Conservation (phyloP, 2,113 vertebrate species). For the Channa argus region DNA sequence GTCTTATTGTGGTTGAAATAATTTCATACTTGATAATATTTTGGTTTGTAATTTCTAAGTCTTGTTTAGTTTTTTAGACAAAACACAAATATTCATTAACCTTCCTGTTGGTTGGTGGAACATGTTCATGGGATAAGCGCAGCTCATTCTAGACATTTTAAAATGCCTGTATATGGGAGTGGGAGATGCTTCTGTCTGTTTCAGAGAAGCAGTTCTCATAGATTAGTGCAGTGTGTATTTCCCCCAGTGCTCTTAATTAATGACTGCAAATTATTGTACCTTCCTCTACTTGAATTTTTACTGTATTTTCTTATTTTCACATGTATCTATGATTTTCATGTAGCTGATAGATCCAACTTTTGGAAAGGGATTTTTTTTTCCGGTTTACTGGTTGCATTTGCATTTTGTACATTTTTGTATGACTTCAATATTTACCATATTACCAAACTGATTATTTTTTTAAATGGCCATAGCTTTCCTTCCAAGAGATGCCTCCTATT, state of each 20-base stretch:
- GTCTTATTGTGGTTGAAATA: constrained; percentile 47
- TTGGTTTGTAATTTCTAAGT: constrained; percentile 63
- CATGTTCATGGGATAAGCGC: constrained; percentile 13
- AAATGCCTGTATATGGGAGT: constrained; percentile 53
- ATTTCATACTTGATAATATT: constrained; percentile 60
- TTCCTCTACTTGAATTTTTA: constrained; percentile 79
- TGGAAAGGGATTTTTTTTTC: constrained; percentile 66
- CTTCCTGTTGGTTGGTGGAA: constrained; percentile 35
- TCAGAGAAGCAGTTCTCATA: constrained; percentile 25
- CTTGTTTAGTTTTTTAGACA: constrained; percentile 47
- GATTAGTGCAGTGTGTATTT: constrained; percentile 20
- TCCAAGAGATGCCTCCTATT: constrained; percentile 45
- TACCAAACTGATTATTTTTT: constrained; percentile 55
- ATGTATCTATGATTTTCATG: constrained; percentile 53
- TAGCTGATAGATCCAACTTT: constrained; percentile 62
- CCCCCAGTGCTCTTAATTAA: constrained; percentile 65
- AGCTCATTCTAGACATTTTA: constrained; percentile 25
- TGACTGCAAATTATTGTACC: constrained; percentile 77
- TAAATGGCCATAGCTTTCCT: constrained; percentile 37
- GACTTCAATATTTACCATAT: constrained; percentile 53
- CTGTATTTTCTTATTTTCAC: constrained; percentile 59
- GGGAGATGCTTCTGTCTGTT: constrained; percentile 27
- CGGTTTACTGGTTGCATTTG: constrained; percentile 58
- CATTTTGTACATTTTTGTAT: constrained; percentile 62
- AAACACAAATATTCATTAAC: constrained; percentile 16